Evolutionary conservation across 2,888 invertebrate species (phyloP).

Genomic region (Dasysyrphus tricinctus): DNA sequence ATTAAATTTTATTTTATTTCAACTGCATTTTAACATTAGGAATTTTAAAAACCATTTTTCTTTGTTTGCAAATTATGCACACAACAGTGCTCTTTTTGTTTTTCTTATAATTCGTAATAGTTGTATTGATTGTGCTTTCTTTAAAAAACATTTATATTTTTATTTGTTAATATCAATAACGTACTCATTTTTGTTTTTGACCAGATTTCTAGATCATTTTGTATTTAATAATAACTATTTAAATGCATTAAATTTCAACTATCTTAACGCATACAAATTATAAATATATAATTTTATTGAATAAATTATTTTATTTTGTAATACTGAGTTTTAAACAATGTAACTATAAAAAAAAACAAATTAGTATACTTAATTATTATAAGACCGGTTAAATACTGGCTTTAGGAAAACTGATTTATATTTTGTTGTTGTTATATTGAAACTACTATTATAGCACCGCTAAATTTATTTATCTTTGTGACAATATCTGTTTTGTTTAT

Average conservation of each 20-base stretch:
- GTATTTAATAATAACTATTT: neutral
- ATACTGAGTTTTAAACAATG: conserved; percentile 12
- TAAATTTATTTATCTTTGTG: conserved; percentile 26
- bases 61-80: neutral
- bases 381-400: conserved; percentile 32
- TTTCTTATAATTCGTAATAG: neutral
- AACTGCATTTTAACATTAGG: conserved; percentile 25
- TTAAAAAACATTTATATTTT: conserved; percentile 13
- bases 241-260: conserved; percentile 17
- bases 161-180: neutral
- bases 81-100: conserved; percentile 24
- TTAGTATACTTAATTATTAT: conserved; percentile 7
- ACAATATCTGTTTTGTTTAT: conserved; percentile 22
- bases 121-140: conserved; percentile 59
- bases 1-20: conserved; percentile 17
- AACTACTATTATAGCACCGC: conserved; percentile 46
- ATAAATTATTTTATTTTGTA: conserved; percentile 8
- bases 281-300: neutral
- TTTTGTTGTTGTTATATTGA: conserved; percentile 11
- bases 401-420: conserved; percentile 33
- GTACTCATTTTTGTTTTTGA: conserved; percentile 7
- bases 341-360: neutral
- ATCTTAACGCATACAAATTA: conserved; percentile 2
- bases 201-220: neutral
- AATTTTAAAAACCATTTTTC: neutral